A percentile compares a stretch with the other conserved stretches of the same genome.
phyloP scores from a whole-genome alignment of 2,113 vertebrate genomes.

The Pholis gunnellus region DNA sequence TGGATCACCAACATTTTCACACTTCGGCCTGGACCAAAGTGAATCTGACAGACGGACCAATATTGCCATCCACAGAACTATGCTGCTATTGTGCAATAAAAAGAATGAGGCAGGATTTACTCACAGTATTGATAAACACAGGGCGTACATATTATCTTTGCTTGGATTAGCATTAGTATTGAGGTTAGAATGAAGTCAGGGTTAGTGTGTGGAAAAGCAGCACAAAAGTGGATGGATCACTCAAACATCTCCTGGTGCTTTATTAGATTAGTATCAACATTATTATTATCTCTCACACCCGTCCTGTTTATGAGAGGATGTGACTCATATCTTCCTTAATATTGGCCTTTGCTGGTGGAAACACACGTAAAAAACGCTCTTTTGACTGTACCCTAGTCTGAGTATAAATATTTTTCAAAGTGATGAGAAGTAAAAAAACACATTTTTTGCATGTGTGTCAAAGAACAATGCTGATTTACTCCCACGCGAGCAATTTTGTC shows the following conservation, averaged over 20 bases:
- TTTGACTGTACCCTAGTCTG: slow-evolving; percentile 11
- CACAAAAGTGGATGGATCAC: not conserved
- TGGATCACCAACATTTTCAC: no score
- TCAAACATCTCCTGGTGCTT: not conserved
- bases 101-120: not conserved
- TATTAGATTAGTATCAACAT: not conserved
- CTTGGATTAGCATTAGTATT: not conserved
- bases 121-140: not conserved
- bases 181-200: not conserved
- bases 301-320: slow-evolving; percentile 27
- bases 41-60: no score
- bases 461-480: slow-evolving; percentile 52
- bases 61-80: no score
- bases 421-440: slow-evolving; percentile 21
- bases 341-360: slow-evolving; percentile 21
- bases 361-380: not conserved
- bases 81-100: slow-evolving; percentile 10
- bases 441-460: slow-evolving; percentile 16
- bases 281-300: slow-evolving; percentile 9
- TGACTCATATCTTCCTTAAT: slow-evolving; percentile 46
- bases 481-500: slow-evolving; percentile 47
- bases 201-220: not conserved
- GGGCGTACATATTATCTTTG: not conserved
- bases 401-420: slow-evolving; percentile 46
- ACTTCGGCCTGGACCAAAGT: no score